Percentiles rank a stretch among this genome's conserved stretches.
These are phyloP conservation scores for Exaiptasia diaphana DNA, from an alignment of 64 coral and sea anemone genomes.

Conservation along the genomic window DNA sequence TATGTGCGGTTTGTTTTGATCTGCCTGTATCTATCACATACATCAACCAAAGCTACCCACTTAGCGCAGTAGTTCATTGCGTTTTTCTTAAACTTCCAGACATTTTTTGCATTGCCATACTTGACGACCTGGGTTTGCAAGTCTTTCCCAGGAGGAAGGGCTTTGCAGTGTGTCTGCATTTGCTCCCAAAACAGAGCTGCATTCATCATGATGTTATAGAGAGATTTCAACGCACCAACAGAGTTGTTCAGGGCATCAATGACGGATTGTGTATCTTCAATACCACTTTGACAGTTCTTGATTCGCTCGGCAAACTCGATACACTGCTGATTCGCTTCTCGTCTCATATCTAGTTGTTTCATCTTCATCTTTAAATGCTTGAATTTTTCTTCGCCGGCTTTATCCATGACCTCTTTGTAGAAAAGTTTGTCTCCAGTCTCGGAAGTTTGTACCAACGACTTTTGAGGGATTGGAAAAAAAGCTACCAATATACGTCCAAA, in stretches of 20 bases:
- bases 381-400: constrained; percentile 55
- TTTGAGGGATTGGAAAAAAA: not conserved
- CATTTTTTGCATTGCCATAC: constrained; percentile 56
- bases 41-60: constrained; percentile 15
- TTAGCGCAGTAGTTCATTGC: constrained; percentile 12
- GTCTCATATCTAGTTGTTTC: constrained; percentile 41
- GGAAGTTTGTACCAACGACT: not conserved
- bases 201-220: constrained; percentile 62
- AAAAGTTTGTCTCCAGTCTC: not conserved
- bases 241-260: constrained; percentile 62
- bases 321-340: constrained; percentile 35
- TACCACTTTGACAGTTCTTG: constrained; percentile 25
- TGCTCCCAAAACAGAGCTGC: constrained; percentile 65
- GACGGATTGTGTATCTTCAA: constrained; percentile 23
- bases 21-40: too few relatives aligned
- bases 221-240: constrained; percentile 55
- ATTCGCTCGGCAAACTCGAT: constrained; percentile 60
- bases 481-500: not conserved
- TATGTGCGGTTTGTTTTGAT: too few relatives aligned
- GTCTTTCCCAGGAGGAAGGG: too few relatives aligned
- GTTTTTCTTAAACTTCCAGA: constrained; percentile 29
- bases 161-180: constrained; percentile 50
- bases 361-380: constrained; percentile 38
- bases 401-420: constrained; percentile 42
- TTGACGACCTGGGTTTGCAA: too few relatives aligned